phyloP scores from a whole-genome alignment of 2,113 vertebrate genomes.

The Tyrannus savana region DNA sequence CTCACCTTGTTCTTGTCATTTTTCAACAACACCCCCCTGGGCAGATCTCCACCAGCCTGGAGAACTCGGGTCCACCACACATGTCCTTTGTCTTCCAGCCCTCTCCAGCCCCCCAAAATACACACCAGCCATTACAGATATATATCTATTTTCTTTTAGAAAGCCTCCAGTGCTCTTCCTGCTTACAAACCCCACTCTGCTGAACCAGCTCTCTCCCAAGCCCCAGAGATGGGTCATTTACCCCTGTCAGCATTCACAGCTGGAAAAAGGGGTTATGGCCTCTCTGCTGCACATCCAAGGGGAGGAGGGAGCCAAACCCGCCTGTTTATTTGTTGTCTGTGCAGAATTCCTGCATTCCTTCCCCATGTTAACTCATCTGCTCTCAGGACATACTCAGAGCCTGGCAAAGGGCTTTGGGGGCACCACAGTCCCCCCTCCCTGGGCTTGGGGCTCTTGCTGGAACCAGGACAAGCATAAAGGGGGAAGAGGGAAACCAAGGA shows the following conservation, averaged over 20 bases:
- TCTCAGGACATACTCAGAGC: background rate
- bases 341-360: conserved; percentile 21
- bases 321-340: conserved; percentile 19
- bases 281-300: background rate
- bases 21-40: background rate
- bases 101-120: background rate
- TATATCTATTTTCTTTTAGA: background rate
- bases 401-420: background rate
- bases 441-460: background rate
- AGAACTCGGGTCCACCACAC: background rate
- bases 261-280: conserved; percentile 28
- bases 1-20: background rate
- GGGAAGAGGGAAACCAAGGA: background rate
- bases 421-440: accelerated
- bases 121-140: background rate
- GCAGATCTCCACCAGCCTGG: background rate
- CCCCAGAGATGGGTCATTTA: background rate
- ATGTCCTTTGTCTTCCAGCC: background rate
- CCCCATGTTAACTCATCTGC: conserved; percentile 30
- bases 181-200: background rate
- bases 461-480: background rate
- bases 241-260: background rate
- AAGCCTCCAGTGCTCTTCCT: background rate
- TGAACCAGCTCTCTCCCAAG: background rate
- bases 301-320: background rate